Evolutionary conservation across 2,888 invertebrate species (phyloP).

Genomic region (Pyrgus malvae): DNA sequence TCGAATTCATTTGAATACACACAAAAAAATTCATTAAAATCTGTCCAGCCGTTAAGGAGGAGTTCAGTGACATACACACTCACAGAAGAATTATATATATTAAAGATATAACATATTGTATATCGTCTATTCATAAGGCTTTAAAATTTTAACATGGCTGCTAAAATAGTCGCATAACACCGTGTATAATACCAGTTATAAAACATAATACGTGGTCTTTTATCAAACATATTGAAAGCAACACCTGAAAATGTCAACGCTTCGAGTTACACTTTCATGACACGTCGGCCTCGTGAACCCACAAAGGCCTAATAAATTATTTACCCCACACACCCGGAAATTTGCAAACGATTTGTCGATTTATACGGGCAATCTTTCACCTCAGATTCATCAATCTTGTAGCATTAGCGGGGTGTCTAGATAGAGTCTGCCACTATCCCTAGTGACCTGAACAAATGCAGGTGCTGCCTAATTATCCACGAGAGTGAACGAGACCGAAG

Average conservation of each 20-base stretch:
- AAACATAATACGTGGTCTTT: too few species aligned
- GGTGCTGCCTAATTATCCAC: conserved; percentile 70
- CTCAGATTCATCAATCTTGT: conserved; percentile 64
- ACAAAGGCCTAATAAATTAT: conserved; percentile 17
- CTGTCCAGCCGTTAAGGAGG: too few species aligned
- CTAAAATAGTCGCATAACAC: too few species aligned
- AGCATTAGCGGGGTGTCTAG: conserved; percentile 70
- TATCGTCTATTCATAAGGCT: too few species aligned
- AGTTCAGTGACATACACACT: too few species aligned
- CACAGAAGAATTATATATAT: too few species aligned
- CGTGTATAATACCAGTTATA: too few species aligned
- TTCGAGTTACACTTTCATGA: conserved; percentile 2
- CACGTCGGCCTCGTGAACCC: background rate
- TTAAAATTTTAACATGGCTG: too few species aligned
- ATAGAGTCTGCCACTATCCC: conserved; percentile 66
- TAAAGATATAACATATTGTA: too few species aligned
- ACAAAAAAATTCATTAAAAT: too few species aligned
- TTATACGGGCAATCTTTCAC: conserved; percentile 41
- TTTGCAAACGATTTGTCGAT: conserved; percentile 27
- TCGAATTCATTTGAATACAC: too few species aligned
- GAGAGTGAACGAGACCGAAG: conserved; percentile 45
- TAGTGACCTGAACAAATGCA: conserved; percentile 73
- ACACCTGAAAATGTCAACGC: background rate
- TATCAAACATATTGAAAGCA: too few species aligned
- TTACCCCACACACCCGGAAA: conserved; percentile 13